phyloP scores from a whole-genome alignment of 2,797 vertebrate genomes.

The Chromis chromis region DNA sequence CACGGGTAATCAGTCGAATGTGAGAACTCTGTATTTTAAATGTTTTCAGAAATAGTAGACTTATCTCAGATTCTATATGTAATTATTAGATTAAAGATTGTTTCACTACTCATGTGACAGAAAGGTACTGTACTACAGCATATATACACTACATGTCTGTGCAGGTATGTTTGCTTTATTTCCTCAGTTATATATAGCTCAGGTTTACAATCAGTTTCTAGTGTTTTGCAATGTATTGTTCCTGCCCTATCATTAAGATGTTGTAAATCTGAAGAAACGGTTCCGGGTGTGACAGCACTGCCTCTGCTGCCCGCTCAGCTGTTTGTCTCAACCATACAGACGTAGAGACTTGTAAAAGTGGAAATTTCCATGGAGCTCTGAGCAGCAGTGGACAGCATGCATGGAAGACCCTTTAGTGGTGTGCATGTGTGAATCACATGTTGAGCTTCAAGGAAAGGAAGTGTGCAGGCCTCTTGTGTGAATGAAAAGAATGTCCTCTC shows the following conservation, averaged over 20 bases:
- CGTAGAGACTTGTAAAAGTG: conserved; percentile 60
- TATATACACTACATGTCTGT: background rate
- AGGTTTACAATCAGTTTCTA: conserved; percentile 24
- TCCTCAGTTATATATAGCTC: conserved; percentile 15
- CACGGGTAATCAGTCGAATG: too few species aligned
- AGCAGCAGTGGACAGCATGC: conserved; percentile 57
- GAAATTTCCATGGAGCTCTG: conserved; percentile 76
- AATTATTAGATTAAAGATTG: conserved; percentile 7
- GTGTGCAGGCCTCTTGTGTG: conserved; percentile 73
- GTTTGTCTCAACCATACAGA: conserved; percentile 52
- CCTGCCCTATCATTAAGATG: conserved; percentile 31
- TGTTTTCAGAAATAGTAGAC: background rate
- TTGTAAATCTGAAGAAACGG: conserved; percentile 39
- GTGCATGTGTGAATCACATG: conserved; percentile 80
- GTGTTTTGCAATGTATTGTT: conserved; percentile 36
- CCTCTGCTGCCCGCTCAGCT: conserved; percentile 32
- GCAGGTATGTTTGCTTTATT: conserved; percentile 15
- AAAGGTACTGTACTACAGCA: background rate
- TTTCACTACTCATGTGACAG: background rate
- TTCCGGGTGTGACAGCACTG: conserved; percentile 24
- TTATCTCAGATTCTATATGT: conserved; percentile 2
- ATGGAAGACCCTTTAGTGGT: conserved; percentile 57
- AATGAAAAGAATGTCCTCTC: conserved; percentile 76
- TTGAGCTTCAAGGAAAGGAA: conserved; percentile 71
- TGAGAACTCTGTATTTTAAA: too few species aligned